Percentiles rank a stretch among this genome's conserved stretches.
Evolutionary conservation across 2,113 vertebrate species (phyloP).

Genomic region (Scophthalmus maximus): DNA sequence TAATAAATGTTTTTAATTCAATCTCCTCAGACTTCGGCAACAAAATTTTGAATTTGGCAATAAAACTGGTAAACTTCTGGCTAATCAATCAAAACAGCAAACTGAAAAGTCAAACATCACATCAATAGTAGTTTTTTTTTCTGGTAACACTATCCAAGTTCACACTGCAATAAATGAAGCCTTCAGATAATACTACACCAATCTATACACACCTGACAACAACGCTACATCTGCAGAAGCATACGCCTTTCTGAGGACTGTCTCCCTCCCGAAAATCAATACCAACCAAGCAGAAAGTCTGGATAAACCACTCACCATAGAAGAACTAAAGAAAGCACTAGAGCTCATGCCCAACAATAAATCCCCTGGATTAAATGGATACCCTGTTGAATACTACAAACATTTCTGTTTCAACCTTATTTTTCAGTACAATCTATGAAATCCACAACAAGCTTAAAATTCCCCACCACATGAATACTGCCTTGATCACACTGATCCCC

Average conservation of each 20-base stretch:
- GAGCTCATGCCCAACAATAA: not conserved
- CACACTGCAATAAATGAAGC: not conserved
- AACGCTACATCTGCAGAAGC: not conserved
- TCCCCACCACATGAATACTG: not conserved
- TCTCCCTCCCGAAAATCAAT: not conserved
- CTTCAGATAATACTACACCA: not conserved
- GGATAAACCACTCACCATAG: not conserved
- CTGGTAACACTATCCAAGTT: not conserved
- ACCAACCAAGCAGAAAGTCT: not conserved
- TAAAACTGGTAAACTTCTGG: not conserved
- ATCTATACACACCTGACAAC: not conserved
- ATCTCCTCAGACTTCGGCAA: not conserved
- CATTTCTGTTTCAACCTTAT: not conserved
- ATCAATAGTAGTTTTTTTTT: not conserved
- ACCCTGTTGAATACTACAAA: not conserved
- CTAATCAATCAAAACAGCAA: not conserved
- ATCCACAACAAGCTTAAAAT: not conserved
- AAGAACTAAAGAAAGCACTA: not conserved
- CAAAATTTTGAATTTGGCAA: not conserved
- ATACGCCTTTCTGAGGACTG: not conserved
- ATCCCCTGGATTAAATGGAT: not conserved
- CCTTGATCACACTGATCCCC: not conserved
- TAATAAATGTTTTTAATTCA: not conserved
- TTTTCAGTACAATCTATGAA: not conserved
- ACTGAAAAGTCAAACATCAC: not conserved